phyloP scores from a whole-genome alignment of 2,113 vertebrate species.

The Mionectes macconnelli region DNA sequence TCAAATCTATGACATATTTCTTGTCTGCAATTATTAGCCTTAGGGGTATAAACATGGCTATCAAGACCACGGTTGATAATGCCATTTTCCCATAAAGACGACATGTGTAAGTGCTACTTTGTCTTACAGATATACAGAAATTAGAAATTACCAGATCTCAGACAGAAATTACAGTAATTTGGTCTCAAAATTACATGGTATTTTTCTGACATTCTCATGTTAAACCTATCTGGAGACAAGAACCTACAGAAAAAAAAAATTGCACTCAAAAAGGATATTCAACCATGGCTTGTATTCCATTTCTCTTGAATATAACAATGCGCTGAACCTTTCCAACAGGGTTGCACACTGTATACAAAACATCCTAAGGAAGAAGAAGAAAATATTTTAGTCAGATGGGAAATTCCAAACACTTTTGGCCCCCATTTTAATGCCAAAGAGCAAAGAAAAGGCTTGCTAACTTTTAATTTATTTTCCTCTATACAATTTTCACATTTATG shows the following conservation, averaged over 20 bases:
- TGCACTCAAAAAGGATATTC: slow-evolving; percentile 88
- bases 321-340: slow-evolving; percentile 89
- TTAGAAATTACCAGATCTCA: background rate
- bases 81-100: background rate
- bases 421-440: background rate
- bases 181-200: background rate
- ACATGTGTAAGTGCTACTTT: background rate
- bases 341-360: slow-evolving; percentile 92
- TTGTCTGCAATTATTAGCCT: background rate
- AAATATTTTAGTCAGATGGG: background rate
- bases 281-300: slow-evolving; percentile 96
- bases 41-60: background rate
- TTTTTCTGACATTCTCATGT: background rate
- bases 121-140: background rate
- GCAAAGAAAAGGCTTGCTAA: background rate
- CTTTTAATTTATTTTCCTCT: background rate
- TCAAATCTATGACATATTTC: background rate
- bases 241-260: background rate
- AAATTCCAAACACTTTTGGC: background rate
- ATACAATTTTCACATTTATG: background rate
- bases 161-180: background rate
- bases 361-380: slow-evolving; percentile 78
- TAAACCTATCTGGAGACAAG: background rate
- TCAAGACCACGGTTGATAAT: background rate
- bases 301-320: slow-evolving; percentile 97